Base-by-base conservation (phyloP, 2,797 vertebrate species). In the Enteromius trimaculatus region DNA sequence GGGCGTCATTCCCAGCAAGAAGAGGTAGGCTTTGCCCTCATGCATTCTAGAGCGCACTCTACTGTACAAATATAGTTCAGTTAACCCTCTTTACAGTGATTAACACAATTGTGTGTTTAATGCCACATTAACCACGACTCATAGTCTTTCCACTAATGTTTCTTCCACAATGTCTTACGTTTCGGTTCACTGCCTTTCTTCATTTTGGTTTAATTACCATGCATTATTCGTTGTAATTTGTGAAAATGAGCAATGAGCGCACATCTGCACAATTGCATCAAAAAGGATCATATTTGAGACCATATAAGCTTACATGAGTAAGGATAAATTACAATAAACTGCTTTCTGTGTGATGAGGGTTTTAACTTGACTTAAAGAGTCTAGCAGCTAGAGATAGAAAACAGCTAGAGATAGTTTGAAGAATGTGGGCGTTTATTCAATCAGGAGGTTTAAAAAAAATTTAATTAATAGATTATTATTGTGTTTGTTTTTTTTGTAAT, bases 1-100 rank as follows among this genome's bases (percentile, higher is more conserved):
- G 39, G 98, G 98, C 87, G 97, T 99, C 88, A 98, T 99, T 92
- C 98, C 98, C 87, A 99, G 98, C 92, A 97, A 98, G 90, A 95
- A 96, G 90, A 98, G 98, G 98, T 99, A 86, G 21, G 29, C 23
- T 79, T 6, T 62, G 13, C 39, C 37, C 70, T 29, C 42, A 4
- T 42, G 72, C 34, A 77, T 77, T 65, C 70, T 44, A 42, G 21
- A 68, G 34, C 80, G 60, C 37, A n/a, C 6, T 51, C 21, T 39
- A 23, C 19, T 70, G 2, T 39, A 29, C 17, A 74, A 34, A 47
- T 53, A 77, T 34, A 37, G 26, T 69, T 82, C 23, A n/a, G 37
- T 62, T 77, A 55, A 68, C 23, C 64, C 34, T 23, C 37, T 62
- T 69, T 29, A 42, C 21, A 4, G 3, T 37, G 29, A 39, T 62